phyloP scores from a whole-genome alignment of 2,888 invertebrate species.

The Drosophila eohydei region DNA sequence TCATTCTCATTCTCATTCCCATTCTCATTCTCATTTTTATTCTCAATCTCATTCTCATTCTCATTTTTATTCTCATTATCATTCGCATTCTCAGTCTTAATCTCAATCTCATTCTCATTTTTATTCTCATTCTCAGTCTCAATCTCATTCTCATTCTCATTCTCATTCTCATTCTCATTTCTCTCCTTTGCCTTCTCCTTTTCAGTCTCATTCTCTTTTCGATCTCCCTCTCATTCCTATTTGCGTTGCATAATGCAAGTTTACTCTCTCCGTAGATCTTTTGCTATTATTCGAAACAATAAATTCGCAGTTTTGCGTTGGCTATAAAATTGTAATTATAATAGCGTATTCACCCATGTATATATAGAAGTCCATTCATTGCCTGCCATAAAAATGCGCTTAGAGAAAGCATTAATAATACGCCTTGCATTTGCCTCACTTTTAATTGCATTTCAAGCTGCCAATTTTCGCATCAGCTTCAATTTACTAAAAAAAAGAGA shows the following conservation, averaged over 20 bases:
- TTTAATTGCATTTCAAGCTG: constrained; percentile 51
- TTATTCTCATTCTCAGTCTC: no score
- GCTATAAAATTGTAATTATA: constrained; percentile 3
- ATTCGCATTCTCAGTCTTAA: neutral
- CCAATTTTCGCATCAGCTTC: constrained; percentile 50
- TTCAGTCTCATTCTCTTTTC: neutral
- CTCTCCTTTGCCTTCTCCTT: neutral
- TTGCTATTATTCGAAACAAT: neutral
- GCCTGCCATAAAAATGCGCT: constrained; percentile 17
- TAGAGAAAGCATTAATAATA: constrained; percentile 46
- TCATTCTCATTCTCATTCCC: neutral
- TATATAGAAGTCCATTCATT: neutral
- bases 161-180: no score
- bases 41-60: neutral
- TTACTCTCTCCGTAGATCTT: neutral
- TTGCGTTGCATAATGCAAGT: neutral
- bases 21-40: neutral
- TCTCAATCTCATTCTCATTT: neutral
- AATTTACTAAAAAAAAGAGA: constrained; percentile 10
- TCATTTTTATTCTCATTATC: neutral
- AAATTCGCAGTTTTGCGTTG: neutral
- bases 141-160: no score
- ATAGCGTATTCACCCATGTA: neutral
- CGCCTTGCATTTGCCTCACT: constrained; percentile 27
- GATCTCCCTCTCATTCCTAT: neutral